Conservation (phyloP, 2,888 invertebrate species). For the Drosophila leonis region DNA sequence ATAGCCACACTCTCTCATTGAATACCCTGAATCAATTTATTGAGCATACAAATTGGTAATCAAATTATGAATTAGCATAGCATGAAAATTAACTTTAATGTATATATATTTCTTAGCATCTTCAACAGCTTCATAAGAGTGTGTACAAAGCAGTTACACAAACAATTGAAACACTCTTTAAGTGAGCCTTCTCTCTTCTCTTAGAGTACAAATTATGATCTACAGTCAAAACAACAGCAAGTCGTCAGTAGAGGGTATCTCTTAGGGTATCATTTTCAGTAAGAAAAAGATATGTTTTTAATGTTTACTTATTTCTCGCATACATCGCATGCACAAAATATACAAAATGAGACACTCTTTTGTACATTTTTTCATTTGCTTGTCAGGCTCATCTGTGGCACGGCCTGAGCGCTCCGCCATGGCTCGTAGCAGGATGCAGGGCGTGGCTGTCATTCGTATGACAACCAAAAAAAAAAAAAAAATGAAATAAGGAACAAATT, state of each 20-base stretch:
- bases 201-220: neutral
- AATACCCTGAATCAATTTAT: neutral
- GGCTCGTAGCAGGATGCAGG: slow-evolving; percentile 10
- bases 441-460: slow-evolving; percentile 62
- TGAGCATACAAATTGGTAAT: neutral
- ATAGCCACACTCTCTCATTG: neutral
- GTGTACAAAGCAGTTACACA: too few species aligned
- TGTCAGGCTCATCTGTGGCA: slow-evolving; percentile 79
- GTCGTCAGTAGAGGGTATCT: neutral
- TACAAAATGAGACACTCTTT: slow-evolving; percentile 48
- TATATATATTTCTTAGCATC: neutral
- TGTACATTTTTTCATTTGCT: slow-evolving; percentile 65
- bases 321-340: slow-evolving; percentile 41
- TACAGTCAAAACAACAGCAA: neutral
- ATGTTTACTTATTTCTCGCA: slow-evolving; percentile 28
- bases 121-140: neutral
- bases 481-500: slow-evolving; percentile 64
- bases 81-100: neutral
- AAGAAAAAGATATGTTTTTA: neutral
- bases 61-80: neutral
- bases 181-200: fast-evolving
- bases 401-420: slow-evolving; percentile 18
- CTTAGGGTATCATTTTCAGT: neutral
- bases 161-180: fast-evolving
- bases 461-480: slow-evolving; percentile 37